phyloP scores from a whole-genome alignment of 2,888 invertebrate species.

The Cheilosia grossa region DNA sequence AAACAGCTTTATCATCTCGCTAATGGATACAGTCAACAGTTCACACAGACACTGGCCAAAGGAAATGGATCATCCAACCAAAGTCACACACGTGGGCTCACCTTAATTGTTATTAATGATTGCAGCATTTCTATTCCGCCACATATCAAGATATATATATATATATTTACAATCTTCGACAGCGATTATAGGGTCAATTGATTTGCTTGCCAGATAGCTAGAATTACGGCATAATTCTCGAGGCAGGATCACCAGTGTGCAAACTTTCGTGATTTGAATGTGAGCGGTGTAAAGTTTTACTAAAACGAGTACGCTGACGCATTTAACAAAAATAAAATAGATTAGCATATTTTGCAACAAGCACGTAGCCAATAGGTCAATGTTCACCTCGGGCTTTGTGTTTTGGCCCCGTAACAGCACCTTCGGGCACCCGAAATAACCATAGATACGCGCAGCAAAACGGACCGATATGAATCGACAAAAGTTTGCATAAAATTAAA shows the following conservation, averaged over 20 bases:
- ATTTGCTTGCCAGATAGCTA: slow-evolving; percentile 14
- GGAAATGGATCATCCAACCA: slow-evolving; percentile 21
- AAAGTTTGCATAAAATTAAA: slow-evolving; percentile 36
- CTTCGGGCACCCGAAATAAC: slow-evolving; percentile 32
- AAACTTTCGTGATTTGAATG: slow-evolving; percentile 6
- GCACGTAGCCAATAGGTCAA: slow-evolving; percentile 42
- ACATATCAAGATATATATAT: not conserved
- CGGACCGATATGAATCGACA: slow-evolving; percentile 23
- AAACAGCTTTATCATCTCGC: slow-evolving; percentile 25
- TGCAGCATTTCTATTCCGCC: slow-evolving; percentile 15
- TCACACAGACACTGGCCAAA: not conserved
- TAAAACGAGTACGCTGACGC: slow-evolving; percentile 34
- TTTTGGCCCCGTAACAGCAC: slow-evolving; percentile 23
- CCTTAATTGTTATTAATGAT: slow-evolving; percentile 50
- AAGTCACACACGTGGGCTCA: slow-evolving; percentile 2
- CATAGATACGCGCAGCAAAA: slow-evolving; percentile 29
- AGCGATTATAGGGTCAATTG: slow-evolving; percentile 24
- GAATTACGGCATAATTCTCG: slow-evolving; percentile 10
- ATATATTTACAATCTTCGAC: no score
- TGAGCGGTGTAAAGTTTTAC: slow-evolving; percentile 2
- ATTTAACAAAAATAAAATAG: slow-evolving; percentile 8
- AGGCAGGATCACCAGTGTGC: slow-evolving; percentile 20
- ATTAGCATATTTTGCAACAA: slow-evolving; percentile 46
- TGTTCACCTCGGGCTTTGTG: slow-evolving; percentile 37
- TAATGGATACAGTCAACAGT: slow-evolving; percentile 32